Conservation (phyloP, 2,113 vertebrate species). For the Semnopithecus entellus region DNA sequence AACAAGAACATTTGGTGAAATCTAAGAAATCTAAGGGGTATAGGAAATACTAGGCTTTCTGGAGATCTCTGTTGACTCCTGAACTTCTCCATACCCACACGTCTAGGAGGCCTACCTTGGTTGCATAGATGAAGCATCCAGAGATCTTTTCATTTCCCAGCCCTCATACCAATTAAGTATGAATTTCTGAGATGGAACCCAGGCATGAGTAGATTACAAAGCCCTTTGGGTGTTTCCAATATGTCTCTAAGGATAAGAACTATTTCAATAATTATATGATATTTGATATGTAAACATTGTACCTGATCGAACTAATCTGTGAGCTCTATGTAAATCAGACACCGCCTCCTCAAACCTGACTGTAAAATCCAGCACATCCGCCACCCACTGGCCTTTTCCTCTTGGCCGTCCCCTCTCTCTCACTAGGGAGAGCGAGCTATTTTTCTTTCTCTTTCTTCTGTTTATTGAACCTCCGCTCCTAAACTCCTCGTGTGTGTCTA, state of each 20-base stretch:
- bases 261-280: not conserved
- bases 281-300: not conserved
- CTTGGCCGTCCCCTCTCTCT: too few relatives aligned
- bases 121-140: not conserved
- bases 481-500: too few relatives aligned
- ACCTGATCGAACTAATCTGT: not conserved
- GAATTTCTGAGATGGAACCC: not conserved
- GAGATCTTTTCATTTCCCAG: not conserved
- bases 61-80: not conserved
- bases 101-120: not conserved
- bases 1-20: not conserved
- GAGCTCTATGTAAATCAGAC: not conserved
- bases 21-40: not conserved
- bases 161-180: not conserved
- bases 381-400: rapidly evolving
- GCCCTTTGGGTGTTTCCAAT: not conserved
- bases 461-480: too few relatives aligned
- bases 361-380: too few relatives aligned
- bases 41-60: not conserved
- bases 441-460: too few relatives aligned
- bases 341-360: too few relatives aligned
- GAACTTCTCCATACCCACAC: not conserved
- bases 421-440: too few relatives aligned
- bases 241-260: not conserved
- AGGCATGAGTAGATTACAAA: not conserved